Conservation (phyloP, 2,888 invertebrate genomes). For the Cremastobaeus sp. region DNA sequence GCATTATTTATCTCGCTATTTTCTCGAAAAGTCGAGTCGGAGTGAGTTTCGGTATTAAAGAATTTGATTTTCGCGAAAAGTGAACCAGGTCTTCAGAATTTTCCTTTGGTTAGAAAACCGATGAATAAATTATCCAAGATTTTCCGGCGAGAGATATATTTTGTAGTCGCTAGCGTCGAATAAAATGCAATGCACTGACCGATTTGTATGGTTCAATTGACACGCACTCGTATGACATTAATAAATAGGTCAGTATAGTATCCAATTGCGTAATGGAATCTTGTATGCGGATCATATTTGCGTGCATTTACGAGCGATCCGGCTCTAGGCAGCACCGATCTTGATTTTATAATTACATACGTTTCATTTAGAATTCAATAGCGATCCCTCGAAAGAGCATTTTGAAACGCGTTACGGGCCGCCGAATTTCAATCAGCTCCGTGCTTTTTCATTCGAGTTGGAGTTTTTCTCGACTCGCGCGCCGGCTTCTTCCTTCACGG, state of each 20-base stretch:
- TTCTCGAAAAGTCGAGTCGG: too few relatives aligned
- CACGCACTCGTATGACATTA: constrained; percentile 56
- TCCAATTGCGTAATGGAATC: constrained; percentile 56
- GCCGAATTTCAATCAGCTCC: constrained; percentile 18
- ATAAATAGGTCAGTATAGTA: constrained; percentile 56
- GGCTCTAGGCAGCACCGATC: constrained; percentile 27
- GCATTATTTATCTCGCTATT: too few relatives aligned
- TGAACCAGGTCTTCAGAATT: too few relatives aligned
- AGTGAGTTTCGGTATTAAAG: too few relatives aligned
- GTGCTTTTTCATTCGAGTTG: constrained; percentile 20
- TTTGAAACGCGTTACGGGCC: background rate
- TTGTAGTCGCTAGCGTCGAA: constrained; percentile 26
- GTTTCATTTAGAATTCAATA: constrained; percentile 17
- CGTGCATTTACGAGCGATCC: constrained; percentile 28
- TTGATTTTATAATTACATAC: constrained; percentile 30
- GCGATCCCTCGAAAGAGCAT: constrained; percentile 7
- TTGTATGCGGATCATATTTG: constrained; percentile 51
- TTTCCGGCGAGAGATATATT: constrained; percentile 32
- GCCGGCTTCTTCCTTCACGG: too few relatives aligned
- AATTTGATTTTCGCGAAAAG: too few relatives aligned
- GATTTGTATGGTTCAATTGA: constrained; percentile 59
- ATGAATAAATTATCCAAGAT: too few relatives aligned
- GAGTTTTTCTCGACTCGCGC: background rate
- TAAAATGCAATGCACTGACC: constrained; percentile 46
- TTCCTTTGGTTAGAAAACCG: too few relatives aligned